Conservation (phyloP, 2,888 invertebrate species). For the Dendrolimus houi region DNA sequence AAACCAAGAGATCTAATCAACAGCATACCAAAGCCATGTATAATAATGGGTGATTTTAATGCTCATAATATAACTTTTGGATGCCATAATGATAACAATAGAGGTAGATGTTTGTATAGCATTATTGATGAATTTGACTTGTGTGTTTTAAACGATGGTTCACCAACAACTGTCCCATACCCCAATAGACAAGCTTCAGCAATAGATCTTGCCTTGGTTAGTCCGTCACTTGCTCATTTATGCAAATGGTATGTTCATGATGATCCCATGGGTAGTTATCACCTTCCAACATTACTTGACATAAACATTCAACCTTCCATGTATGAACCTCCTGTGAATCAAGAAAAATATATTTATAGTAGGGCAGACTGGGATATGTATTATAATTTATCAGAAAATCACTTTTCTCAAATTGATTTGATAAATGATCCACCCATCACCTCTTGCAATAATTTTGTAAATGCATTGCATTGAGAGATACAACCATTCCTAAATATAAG, state of each 20-base stretch:
- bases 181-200: constrained; percentile 1
- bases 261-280: background rate
- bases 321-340: background rate
- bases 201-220: background rate
- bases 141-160: constrained; percentile 4
- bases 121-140: constrained; percentile 5
- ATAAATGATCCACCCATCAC: background rate
- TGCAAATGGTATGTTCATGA: background rate
- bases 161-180: constrained; percentile 4
- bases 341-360: background rate
- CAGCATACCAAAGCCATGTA: constrained; percentile 1
- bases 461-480: background rate
- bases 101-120: constrained; percentile 2
- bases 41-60: constrained; percentile 4
- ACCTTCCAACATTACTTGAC: background rate
- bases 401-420: background rate
- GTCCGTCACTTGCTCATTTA: background rate
- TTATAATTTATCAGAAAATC: background rate
- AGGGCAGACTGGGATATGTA: background rate
- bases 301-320: background rate
- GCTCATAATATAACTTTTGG: constrained; percentile 5
- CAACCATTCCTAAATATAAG: constrained; percentile 1
- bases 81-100: background rate
- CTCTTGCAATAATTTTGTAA: constrained; percentile 1
- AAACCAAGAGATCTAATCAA: background rate